Conservation (phyloP, 2,113 vertebrate genomes). For the Raja brachyura region DNA sequence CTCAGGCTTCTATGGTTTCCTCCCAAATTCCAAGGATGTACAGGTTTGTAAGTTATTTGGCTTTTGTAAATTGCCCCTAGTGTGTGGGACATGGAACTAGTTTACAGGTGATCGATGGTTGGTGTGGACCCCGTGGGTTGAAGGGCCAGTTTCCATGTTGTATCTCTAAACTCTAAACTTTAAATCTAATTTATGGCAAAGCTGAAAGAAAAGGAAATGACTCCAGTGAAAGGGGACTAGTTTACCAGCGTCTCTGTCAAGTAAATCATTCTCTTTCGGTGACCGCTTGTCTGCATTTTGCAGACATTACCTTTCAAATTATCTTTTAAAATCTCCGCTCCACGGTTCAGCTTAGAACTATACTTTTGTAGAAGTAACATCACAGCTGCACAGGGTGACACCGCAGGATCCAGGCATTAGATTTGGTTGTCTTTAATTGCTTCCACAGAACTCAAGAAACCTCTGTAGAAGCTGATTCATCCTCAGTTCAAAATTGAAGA, state of each 20-base stretch:
- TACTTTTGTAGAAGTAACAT: not conserved
- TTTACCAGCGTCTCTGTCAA: not conserved
- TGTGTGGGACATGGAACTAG: too few species aligned
- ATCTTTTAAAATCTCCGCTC: not conserved
- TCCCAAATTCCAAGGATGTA: too few species aligned
- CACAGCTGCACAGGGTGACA: not conserved
- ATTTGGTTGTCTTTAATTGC: not conserved
- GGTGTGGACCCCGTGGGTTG: too few species aligned
- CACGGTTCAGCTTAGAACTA: not conserved
- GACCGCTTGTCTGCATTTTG: not conserved
- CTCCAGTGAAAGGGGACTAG: not conserved
- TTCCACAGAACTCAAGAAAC: not conserved
- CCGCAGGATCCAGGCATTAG: not conserved
- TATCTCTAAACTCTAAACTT: too few species aligned
- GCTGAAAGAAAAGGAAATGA: not conserved
- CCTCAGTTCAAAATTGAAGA: not conserved
- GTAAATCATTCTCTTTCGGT: not conserved
- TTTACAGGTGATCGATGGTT: too few species aligned
- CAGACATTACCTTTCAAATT: not conserved
- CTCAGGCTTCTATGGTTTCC: too few species aligned
- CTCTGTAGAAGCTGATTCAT: not conserved
- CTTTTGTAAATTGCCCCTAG: too few species aligned
- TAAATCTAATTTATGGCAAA: not conserved
- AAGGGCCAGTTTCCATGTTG: too few species aligned
- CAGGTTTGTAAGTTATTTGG: too few species aligned